Evolutionary conservation across 2,113 vertebrate species (phyloP), one percentile per base, ranked within the genome.

Genomic region (Gymnarchus niloticus): DNA sequence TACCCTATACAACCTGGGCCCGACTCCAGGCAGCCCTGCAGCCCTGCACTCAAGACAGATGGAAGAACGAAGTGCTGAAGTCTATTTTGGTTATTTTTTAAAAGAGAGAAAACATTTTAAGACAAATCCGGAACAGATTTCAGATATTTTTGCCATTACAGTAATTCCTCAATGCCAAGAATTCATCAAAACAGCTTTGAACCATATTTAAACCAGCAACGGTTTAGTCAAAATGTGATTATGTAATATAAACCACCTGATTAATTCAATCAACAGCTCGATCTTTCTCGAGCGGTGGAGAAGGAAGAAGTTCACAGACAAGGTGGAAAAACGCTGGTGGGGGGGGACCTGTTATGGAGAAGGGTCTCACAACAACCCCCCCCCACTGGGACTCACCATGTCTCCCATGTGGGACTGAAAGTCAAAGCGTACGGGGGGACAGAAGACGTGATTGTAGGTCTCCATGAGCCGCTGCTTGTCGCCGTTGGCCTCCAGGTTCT

Each of bases 351-450:
- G n/a, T n/a, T n/a, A n/a, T n/a, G n/a, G n/a, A n/a, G n/a, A n/a
- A n/a, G n/a, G n/a, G n/a, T n/a, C n/a, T n/a, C n/a, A 17, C 8
- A 25, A n/a, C 23, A 7, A 33, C 51, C 23, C 17, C 41, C 25
- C 56, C 6, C 14, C 57, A 28, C 8, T 17, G n/a, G 3, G 57
- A 65, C 83, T 37, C 10, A 99, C 98, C 96, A 93, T 96, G 80
- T 99, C 98, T 21, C 98, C 98, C 98, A 99, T 99, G 84, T 99
- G 98, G 0, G 98, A 98, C 94, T 99, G 98, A 91, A 99, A 99
- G 89, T 99, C 98, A 33, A 99, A 99, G 90, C 97, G 97, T 93
- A 97, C 95, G 4, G 98, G 98, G 0, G 97, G 98, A 37, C 98
- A 99, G 94, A 99, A 99, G 91, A 99, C 96, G 0, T 94, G 99